phyloP scores from a whole-genome alignment of 2,888 invertebrate genomes.

The Allophyes oxyacanthae region DNA sequence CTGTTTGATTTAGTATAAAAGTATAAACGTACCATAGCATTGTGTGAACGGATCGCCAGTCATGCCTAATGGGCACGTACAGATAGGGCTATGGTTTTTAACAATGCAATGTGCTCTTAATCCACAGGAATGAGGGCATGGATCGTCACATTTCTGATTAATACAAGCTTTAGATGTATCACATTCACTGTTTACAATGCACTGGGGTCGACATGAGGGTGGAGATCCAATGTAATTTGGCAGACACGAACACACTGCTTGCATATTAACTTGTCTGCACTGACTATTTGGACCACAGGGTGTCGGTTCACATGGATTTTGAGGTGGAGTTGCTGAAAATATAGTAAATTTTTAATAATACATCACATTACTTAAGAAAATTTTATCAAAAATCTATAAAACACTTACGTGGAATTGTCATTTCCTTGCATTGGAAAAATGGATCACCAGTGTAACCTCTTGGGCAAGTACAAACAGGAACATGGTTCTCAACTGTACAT shows the following conservation, averaged over 20 bases:
- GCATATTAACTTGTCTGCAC: constrained; percentile 93
- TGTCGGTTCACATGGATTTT: constrained; percentile 94
- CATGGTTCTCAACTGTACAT: constrained; percentile 94
- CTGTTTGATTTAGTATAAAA: constrained; percentile 49
- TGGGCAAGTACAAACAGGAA: constrained; percentile 94
- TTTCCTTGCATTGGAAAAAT: constrained; percentile 92
- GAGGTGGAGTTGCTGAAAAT: constrained; percentile 77
- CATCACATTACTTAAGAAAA: background rate
- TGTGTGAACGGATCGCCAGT: constrained; percentile 96
- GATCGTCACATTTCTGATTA: constrained; percentile 95
- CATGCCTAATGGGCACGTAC: constrained; percentile 95
- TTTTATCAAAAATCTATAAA: background rate
- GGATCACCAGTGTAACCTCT: constrained; percentile 94
- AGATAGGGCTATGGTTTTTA: constrained; percentile 96
- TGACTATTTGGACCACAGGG: constrained; percentile 97
- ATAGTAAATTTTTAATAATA: background rate
- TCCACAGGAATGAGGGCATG: constrained; percentile 96
- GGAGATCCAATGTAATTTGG: constrained; percentile 94
- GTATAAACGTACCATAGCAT: constrained; percentile 91
- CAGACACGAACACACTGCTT: constrained; percentile 95
- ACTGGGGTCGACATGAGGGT: constrained; percentile 95
- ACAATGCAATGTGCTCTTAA: constrained; percentile 94
- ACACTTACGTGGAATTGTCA: constrained; percentile 79
- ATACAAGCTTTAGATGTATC: constrained; percentile 94
- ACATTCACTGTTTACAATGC: constrained; percentile 96